Percentiles rank a stretch among this genome's conserved stretches.
Evolutionary conservation across 1,140 invertebrate species (phyloP).

Genomic region (Macrobrachium rosenbergii): DNA sequence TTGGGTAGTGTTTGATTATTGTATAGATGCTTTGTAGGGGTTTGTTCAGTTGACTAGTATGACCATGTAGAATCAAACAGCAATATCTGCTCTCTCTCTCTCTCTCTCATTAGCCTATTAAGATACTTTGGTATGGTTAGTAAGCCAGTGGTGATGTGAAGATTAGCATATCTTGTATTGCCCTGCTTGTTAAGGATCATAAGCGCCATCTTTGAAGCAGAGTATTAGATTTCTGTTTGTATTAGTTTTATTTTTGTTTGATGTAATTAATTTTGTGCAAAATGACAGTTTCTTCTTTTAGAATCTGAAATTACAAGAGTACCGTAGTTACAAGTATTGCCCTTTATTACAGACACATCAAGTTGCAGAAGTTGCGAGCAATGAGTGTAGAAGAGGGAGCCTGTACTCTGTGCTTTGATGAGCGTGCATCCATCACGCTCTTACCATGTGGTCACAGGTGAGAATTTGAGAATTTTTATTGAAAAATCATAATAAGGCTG

Average conservation of each 20-base stretch:
- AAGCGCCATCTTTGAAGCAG: too few relatives aligned
- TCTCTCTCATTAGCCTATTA: too few relatives aligned
- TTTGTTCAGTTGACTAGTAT: too few relatives aligned
- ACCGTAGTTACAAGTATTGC: conserved; percentile 4
- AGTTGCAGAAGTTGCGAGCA: conserved; percentile 80
- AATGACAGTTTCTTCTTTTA: neutral
- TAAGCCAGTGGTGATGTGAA: too few relatives aligned
- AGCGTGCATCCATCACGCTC: conserved; percentile 80
- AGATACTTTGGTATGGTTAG: too few relatives aligned
- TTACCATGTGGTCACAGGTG: conserved; percentile 86
- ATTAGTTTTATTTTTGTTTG: neutral
- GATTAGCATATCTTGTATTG: too few relatives aligned
- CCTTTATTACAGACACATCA: conserved; percentile 77
- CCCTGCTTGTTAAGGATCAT: too few relatives aligned
- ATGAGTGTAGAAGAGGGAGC: conserved; percentile 86
- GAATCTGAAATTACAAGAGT: neutral
- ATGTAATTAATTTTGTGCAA: neutral
- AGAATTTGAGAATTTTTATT: conserved; percentile 64
- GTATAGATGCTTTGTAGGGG: too few relatives aligned
- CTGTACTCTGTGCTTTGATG: conserved; percentile 90
- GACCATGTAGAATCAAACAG: too few relatives aligned
- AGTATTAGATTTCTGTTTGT: neutral
- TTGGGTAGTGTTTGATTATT: too few relatives aligned
- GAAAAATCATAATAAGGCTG: too few relatives aligned
- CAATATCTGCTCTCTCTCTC: too few relatives aligned